Evolutionary conservation across 2,888 invertebrate genomes (phyloP).

Genomic region (Caenorhabditis uteleia): DNA sequence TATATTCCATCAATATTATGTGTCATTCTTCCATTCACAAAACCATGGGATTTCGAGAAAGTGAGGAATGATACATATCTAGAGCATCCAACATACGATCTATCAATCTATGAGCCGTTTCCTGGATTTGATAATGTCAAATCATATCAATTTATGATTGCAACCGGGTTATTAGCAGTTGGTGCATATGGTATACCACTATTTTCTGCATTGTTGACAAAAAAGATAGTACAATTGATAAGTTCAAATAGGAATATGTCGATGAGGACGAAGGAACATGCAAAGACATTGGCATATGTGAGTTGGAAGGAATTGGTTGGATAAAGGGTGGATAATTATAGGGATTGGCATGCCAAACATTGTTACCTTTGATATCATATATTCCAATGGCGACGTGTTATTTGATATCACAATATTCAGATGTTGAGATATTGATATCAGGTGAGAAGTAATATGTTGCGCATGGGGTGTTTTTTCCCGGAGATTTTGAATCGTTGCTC

Average conservation of each 20-base stretch:
- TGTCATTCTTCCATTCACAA: conserved; percentile 23
- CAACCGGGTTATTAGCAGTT: conserved; percentile 13
- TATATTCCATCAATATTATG: conserved; percentile 15
- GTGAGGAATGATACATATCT: conserved; percentile 3
- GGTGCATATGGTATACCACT: conserved; percentile 29
- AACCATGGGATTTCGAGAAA: conserved; percentile 16
- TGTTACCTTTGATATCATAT: conserved; percentile 12
- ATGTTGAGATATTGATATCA: conserved; percentile 12
- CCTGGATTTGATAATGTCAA: conserved; percentile 18
- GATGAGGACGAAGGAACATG: conserved; percentile 25
- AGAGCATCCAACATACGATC: conserved; percentile 26
- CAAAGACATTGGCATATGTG: conserved; percentile 26
- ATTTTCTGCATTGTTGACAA: conserved; percentile 11
- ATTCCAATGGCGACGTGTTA: conserved; percentile 18
- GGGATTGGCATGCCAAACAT: conserved; percentile 13
- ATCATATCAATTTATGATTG: conserved; percentile 15
- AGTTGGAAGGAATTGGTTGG: background rate
- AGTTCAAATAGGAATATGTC: conserved; percentile 27
- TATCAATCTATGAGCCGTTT: conserved; percentile 14
- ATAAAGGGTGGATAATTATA: background rate
- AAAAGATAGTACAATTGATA: conserved; percentile 17
- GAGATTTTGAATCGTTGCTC: too few species aligned
- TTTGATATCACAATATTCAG: conserved; percentile 14
- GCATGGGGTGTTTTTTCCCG: too few species aligned
- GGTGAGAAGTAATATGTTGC: conserved; percentile 10